Conservation (phyloP, 2,797 vertebrate genomes). For the Hypotaenidia philippensis region DNA sequence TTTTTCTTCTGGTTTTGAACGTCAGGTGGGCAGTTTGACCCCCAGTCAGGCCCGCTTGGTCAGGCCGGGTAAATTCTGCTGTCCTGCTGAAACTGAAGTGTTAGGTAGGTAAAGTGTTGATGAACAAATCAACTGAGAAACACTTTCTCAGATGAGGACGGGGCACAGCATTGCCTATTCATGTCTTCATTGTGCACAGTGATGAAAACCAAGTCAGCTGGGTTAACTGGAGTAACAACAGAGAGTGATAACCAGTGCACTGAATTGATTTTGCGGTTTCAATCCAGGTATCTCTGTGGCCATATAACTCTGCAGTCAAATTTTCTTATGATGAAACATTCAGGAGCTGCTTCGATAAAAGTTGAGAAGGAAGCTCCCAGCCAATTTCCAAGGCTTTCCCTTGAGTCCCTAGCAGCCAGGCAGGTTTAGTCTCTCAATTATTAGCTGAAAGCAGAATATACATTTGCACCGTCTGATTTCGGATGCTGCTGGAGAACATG, state of each 20-base stretch:
- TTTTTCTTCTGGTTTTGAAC: not conserved
- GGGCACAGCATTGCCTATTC: not conserved
- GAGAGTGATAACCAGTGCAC: not conserved
- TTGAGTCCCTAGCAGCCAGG: conserved; percentile 13
- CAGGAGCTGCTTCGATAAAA: conserved; percentile 18
- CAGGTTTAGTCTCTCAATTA: conserved; percentile 65
- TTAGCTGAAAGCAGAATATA: conserved; percentile 52
- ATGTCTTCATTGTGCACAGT: not conserved
- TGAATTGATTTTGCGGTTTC: not conserved
- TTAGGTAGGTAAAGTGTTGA: not conserved
- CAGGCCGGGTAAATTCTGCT: not conserved
- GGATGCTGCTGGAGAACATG: not conserved
- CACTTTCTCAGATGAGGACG: not conserved
- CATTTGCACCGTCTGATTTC: not conserved
- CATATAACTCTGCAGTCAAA: conserved; percentile 3
- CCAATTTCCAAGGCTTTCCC: conserved; percentile 49
- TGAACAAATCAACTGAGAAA: not conserved
- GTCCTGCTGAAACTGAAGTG: not conserved
- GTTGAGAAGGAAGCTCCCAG: conserved; percentile 38
- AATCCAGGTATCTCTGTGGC: not conserved
- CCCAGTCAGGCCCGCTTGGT: not conserved
- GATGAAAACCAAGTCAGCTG: not conserved
- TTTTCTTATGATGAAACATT: conserved; percentile 35
- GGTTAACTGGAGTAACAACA: not conserved
- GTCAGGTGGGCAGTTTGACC: not conserved